phyloP scores from a whole-genome alignment of 30 jellyfish, hydroid and myxozoan genomes.

The Hydractinia symbiolongicarpus region DNA sequence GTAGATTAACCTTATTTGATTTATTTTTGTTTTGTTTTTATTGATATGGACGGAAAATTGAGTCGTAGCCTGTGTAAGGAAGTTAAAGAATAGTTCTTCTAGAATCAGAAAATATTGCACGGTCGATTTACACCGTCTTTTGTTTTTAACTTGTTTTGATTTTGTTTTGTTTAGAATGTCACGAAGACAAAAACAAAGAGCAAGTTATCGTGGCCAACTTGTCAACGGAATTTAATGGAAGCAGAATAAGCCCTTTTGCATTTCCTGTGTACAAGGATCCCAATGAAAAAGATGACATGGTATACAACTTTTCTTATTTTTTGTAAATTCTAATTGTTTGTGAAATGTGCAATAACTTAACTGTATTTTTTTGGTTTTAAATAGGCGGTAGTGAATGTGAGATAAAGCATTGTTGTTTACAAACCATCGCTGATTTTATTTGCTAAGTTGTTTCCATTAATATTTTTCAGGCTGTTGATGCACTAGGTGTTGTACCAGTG shows the following conservation, averaged over 20 bases:
- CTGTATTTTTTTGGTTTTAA: neutral
- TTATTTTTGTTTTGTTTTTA: too few relatives aligned
- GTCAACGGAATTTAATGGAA: conserved; percentile 33
- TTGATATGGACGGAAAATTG: too few relatives aligned
- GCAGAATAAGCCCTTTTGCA: conserved; percentile 30
- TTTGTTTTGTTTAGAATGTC: conserved; percentile 29
- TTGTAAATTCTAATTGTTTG: neutral
- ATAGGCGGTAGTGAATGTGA: too few relatives aligned
- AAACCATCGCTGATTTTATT: neutral
- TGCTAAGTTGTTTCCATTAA: neutral
- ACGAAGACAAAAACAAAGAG: conserved; percentile 55
- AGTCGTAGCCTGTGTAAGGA: too few relatives aligned
- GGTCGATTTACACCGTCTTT: neutral
- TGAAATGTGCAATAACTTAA: conserved; percentile 1
- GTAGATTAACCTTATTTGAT: too few relatives aligned
- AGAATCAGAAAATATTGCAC: neutral
- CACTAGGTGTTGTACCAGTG: conserved; percentile 45
- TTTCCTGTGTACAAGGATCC: conserved; percentile 63
- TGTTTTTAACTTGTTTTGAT: neutral
- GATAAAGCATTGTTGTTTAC: neutral
- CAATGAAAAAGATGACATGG: conserved; percentile 57
- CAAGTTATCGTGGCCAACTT: conserved; percentile 37
- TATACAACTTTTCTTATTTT: neutral
- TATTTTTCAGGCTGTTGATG: conserved; percentile 57
- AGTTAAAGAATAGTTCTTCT: too few relatives aligned